Conservation (phyloP, 2,888 invertebrate genomes). For the Thymelicus lineola region DNA sequence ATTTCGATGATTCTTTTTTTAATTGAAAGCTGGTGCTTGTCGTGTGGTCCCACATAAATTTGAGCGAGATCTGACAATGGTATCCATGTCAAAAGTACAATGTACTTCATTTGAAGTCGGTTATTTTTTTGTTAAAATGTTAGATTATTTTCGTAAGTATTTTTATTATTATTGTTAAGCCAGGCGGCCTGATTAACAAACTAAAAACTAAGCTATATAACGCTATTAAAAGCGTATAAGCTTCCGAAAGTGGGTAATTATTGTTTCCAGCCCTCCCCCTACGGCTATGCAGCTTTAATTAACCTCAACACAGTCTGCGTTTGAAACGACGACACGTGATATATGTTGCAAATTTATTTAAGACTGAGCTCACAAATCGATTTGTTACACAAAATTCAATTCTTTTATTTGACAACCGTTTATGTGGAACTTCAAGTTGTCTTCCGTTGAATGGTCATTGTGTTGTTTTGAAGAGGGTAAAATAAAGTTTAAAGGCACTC, state of each 20-base stretch:
- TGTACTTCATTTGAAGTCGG: too few relatives aligned
- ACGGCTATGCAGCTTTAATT: constrained; percentile 61
- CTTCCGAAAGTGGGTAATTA: constrained; percentile 60
- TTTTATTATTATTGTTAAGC: too few relatives aligned
- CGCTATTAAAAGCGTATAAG: constrained; percentile 20
- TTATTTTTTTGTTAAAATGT: too few relatives aligned
- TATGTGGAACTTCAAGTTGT: constrained; percentile 16
- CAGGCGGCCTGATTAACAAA: background rate
- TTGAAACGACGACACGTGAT: constrained; percentile 57
- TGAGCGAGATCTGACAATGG: too few relatives aligned
- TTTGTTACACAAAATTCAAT: constrained; percentile 55
- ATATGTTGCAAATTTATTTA: constrained; percentile 62
- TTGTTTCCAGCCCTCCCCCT: constrained; percentile 43
- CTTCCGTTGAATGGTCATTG: constrained; percentile 18
- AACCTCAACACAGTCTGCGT: constrained; percentile 60
- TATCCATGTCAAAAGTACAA: too few relatives aligned
- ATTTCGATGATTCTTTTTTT: too few relatives aligned
- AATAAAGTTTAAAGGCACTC: constrained; percentile 1
- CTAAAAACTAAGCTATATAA: background rate
- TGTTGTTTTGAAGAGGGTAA: constrained; percentile 6
- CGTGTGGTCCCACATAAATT: too few relatives aligned
- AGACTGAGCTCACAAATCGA: constrained; percentile 54
- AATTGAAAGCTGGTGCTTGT: too few relatives aligned
- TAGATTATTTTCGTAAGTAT: too few relatives aligned
- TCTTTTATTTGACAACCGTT: constrained; percentile 50